phyloP scores from a whole-genome alignment of 2,113 vertebrate species.

The Rafetus swinhoei region DNA sequence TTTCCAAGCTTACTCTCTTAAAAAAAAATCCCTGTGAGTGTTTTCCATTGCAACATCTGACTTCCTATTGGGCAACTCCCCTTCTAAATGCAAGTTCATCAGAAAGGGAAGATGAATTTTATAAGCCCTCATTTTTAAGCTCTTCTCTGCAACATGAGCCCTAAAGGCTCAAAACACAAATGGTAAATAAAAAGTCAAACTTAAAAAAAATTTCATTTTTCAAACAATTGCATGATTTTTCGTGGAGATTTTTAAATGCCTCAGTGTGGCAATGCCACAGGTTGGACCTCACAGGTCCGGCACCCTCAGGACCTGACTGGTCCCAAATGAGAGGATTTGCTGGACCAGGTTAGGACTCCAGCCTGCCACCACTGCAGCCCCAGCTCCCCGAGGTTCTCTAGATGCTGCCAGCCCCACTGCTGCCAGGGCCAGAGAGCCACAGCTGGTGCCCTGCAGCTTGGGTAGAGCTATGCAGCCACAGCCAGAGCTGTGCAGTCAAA shows the following conservation, averaged over 20 bases:
- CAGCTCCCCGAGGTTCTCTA: too few relatives aligned
- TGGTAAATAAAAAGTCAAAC: neutral
- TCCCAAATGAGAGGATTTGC: too few relatives aligned
- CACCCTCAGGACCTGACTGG: too few relatives aligned
- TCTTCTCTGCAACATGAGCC: neutral
- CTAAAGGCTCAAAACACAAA: neutral
- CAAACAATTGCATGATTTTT: neutral
- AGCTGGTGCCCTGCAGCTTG: too few relatives aligned
- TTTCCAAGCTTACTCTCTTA: neutral
- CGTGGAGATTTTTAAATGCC: neutral
- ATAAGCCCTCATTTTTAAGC: neutral
- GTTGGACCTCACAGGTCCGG: too few relatives aligned
- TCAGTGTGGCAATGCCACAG: neutral
- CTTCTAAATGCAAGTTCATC: conserved; percentile 56
- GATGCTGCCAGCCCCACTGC: too few relatives aligned
- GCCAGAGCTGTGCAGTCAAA: too few relatives aligned
- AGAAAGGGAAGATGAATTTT: conserved; percentile 46
- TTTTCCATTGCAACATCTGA: conserved; percentile 62
- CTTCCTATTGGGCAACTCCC: conserved; percentile 43
- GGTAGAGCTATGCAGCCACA: too few relatives aligned
- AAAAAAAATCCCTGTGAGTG: conserved; percentile 31
- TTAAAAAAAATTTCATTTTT: neutral
- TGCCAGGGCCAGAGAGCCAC: too few relatives aligned
- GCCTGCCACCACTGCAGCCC: too few relatives aligned
- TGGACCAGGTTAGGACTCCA: too few relatives aligned